Conservation (phyloP, 2,888 invertebrate species). For the Leucoma salicis region DNA sequence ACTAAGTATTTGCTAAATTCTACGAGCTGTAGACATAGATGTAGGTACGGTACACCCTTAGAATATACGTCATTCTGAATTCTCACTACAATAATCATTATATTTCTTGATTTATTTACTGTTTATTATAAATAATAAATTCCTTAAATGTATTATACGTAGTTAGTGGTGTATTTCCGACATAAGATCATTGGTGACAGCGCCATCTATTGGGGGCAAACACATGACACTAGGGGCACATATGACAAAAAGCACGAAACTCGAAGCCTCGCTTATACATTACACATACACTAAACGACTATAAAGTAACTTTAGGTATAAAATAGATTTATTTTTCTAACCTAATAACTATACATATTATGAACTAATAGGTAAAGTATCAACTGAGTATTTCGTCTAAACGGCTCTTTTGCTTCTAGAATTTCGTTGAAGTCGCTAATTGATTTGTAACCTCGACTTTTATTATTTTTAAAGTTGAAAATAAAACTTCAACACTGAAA, state of each 20-base stretch:
- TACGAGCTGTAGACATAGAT: background rate
- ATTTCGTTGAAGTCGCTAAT: too few species aligned
- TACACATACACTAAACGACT: constrained; percentile 46
- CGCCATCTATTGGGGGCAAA: constrained; percentile 47
- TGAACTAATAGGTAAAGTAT: constrained; percentile 31
- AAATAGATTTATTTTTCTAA: constrained; percentile 76
- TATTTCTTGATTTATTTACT: constrained; percentile 11
- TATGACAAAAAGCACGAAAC: constrained; percentile 36
- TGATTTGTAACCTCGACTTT: too few species aligned
- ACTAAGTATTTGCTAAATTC: background rate
- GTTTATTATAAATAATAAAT: constrained; percentile 17
- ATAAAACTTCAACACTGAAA: too few species aligned
- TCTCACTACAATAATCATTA: constrained; percentile 25
- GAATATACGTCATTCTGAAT: constrained; percentile 28
- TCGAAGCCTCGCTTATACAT: constrained; percentile 51
- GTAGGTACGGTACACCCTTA: constrained; percentile 11
- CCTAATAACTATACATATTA: constrained; percentile 61
- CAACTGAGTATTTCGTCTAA: constrained; percentile 55
- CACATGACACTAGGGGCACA: constrained; percentile 43
- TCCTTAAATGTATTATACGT: constrained; percentile 1
- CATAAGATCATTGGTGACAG: constrained; percentile 42
- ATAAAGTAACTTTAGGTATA: constrained; percentile 56
- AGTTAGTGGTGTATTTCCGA: too few species aligned
- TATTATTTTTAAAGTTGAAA: too few species aligned
- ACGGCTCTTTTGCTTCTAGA: too few species aligned